Conservation (phyloP, 2,888 invertebrate genomes). For the Meteorus cinctellus region DNA sequence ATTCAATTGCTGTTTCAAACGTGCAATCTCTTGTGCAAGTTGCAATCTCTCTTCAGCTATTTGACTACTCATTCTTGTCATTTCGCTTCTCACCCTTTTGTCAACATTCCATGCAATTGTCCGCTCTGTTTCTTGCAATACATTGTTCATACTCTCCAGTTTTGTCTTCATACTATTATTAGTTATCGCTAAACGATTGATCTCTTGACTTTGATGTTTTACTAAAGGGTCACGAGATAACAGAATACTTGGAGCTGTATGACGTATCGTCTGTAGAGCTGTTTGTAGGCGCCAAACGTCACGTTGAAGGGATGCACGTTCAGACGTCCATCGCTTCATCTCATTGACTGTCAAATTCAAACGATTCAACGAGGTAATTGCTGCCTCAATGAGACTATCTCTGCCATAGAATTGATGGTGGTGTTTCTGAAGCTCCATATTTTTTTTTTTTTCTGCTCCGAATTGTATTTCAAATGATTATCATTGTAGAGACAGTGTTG, state of each 20-base stretch:
- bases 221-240: constrained; percentile 48
- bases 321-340: constrained; percentile 48
- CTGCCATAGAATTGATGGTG: background rate
- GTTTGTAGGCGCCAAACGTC: constrained; percentile 53
- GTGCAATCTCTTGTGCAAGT: constrained; percentile 49
- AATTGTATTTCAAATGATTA: background rate
- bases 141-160: constrained; percentile 44
- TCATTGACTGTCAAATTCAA: constrained; percentile 42
- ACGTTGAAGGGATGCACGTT: constrained; percentile 50
- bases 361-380: constrained; percentile 44
- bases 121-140: constrained; percentile 45
- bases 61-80: constrained; percentile 41
- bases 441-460: constrained; percentile 7
- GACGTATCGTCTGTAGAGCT: constrained; percentile 44
- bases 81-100: constrained; percentile 41
- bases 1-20: constrained; percentile 44
- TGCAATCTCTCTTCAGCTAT: constrained; percentile 37
- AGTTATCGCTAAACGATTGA: constrained; percentile 47
- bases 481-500: background rate
- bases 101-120: constrained; percentile 43
- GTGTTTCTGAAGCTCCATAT: constrained; percentile 14
- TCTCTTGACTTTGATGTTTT: constrained; percentile 51
- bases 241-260: constrained; percentile 27
- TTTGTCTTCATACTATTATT: constrained; percentile 50
- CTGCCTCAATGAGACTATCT: constrained; percentile 46